A percentile compares a stretch with the other conserved stretches of the same genome.
phyloP scores from a whole-genome alignment of 2,888 invertebrate species.

The Anthrax anthrax region DNA sequence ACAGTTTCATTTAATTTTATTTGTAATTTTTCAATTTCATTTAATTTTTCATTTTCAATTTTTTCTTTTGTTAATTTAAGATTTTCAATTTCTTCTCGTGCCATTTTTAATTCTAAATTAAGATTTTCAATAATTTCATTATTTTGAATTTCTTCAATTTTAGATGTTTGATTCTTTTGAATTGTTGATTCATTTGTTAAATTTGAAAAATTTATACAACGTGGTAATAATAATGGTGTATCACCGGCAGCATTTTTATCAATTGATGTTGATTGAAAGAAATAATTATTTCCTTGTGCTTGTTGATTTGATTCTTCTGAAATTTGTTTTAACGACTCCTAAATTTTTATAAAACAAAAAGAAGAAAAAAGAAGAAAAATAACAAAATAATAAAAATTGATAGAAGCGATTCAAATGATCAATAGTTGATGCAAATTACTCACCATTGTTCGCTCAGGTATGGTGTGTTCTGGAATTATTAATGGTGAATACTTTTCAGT shows the following conservation, averaged over 20 bases:
- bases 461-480: slow-evolving; percentile 16
- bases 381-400: no score
- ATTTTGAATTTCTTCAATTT: slow-evolving; percentile 26
- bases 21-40: slow-evolving; percentile 37
- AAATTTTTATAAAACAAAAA: background rate
- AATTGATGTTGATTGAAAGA: background rate
- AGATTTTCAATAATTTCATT: slow-evolving; percentile 40
- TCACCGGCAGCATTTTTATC: background rate
- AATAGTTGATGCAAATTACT: background rate
- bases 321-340: slow-evolving; percentile 25
- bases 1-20: slow-evolving; percentile 37
- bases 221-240: slow-evolving; percentile 17
- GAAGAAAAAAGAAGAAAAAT: no score
- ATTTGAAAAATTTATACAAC: slow-evolving; percentile 36
- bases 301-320: background rate
- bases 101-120: slow-evolving; percentile 36
- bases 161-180: slow-evolving; percentile 32
- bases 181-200: slow-evolving; percentile 32
- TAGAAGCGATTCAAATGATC: background rate
- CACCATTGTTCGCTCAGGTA: background rate
- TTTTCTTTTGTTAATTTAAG: slow-evolving; percentile 10
- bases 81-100: slow-evolving; percentile 30
- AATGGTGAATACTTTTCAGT: slow-evolving; percentile 21
- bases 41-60: slow-evolving; percentile 27
- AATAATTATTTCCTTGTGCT: background rate